Evolutionary conservation across 2,888 invertebrate species (phyloP).

Genomic region (Congeria kusceri): DNA sequence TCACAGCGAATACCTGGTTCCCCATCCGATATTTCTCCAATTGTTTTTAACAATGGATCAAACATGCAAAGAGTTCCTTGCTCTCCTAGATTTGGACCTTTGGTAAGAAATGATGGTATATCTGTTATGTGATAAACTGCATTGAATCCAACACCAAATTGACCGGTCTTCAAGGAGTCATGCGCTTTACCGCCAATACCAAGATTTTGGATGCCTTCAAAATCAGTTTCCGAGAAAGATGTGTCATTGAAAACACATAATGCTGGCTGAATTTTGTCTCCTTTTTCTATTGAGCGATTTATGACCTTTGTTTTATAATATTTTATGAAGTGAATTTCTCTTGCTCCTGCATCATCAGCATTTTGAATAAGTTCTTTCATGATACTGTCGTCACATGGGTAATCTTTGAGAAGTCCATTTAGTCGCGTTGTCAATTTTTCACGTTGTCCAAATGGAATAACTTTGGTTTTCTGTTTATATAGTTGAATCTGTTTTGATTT

Average conservation of each 20-base stretch:
- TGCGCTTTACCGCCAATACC: conserved; percentile 80
- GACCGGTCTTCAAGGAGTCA: conserved; percentile 82
- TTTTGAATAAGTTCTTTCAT: conserved; percentile 83
- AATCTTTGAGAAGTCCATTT: conserved; percentile 76
- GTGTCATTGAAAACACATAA: conserved; percentile 82
- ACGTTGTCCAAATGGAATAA: conserved; percentile 80
- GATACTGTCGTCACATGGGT: conserved; percentile 80
- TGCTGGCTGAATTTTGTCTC: conserved; percentile 73
- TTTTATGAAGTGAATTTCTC: conserved; percentile 80
- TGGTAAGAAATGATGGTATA: conserved; percentile 81
- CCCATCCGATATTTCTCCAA: conserved; percentile 17
- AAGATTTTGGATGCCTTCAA: conserved; percentile 80
- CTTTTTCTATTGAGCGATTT: conserved; percentile 42
- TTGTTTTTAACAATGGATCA: conserved; percentile 68
- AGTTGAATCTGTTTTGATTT: conserved; percentile 53
- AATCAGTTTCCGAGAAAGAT: conserved; percentile 77
- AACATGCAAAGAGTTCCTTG: conserved; percentile 69
- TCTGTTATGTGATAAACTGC: conserved; percentile 84
- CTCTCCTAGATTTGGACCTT: conserved; percentile 58
- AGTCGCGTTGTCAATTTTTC: conserved; percentile 80
- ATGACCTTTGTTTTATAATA: conserved; percentile 61
- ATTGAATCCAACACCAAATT: conserved; percentile 84
- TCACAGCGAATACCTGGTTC: conserved; percentile 67
- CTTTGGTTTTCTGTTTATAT: conserved; percentile 26
- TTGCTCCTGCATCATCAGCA: conserved; percentile 82